phyloP scores from a whole-genome alignment of 1,140 invertebrate genomes.

The Heliothis virescens region DNA sequence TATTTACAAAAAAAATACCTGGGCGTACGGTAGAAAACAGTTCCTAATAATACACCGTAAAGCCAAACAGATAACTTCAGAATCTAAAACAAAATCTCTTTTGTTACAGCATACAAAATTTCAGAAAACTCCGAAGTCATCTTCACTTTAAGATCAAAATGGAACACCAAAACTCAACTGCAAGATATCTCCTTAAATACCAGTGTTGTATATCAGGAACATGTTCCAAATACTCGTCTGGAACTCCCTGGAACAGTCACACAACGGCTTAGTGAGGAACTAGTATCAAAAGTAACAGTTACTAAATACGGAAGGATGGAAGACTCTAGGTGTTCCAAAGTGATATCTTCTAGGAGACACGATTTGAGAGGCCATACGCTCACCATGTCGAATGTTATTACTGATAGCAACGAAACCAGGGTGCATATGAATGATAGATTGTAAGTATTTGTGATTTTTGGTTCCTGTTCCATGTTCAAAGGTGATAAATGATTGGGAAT shows the following conservation, averaged over 20 bases:
- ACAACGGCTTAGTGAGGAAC: slow-evolving; percentile 1
- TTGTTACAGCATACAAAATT: slow-evolving; percentile 72
- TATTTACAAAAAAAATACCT: too few relatives aligned
- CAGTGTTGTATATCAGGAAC: neutral
- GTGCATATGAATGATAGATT: slow-evolving; percentile 76
- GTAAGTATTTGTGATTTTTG: slow-evolving; percentile 61
- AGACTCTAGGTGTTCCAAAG: slow-evolving; percentile 63
- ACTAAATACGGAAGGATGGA: slow-evolving; percentile 62
- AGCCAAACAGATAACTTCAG: neutral
- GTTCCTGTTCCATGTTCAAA: too few relatives aligned
- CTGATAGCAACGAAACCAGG: slow-evolving; percentile 75
- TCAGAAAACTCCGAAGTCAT: slow-evolving; percentile 63
- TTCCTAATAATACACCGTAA: too few relatives aligned
- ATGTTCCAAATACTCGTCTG: neutral
- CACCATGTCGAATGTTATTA: slow-evolving; percentile 77
- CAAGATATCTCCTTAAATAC: neutral
- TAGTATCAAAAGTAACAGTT: slow-evolving; percentile 6
- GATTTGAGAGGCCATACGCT: slow-evolving; percentile 68
- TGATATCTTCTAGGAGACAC: slow-evolving; percentile 62
- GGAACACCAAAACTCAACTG: slow-evolving; percentile 48
- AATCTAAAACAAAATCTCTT: neutral
- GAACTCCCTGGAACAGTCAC: slow-evolving; percentile 1
- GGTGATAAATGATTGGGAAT: too few relatives aligned
- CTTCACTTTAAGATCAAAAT: slow-evolving; percentile 61
- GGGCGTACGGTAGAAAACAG: neutral